These are phyloP conservation scores for Otis tarda DNA, from an alignment of 2,113 vertebrate species.

Conservation along the genomic window DNA sequence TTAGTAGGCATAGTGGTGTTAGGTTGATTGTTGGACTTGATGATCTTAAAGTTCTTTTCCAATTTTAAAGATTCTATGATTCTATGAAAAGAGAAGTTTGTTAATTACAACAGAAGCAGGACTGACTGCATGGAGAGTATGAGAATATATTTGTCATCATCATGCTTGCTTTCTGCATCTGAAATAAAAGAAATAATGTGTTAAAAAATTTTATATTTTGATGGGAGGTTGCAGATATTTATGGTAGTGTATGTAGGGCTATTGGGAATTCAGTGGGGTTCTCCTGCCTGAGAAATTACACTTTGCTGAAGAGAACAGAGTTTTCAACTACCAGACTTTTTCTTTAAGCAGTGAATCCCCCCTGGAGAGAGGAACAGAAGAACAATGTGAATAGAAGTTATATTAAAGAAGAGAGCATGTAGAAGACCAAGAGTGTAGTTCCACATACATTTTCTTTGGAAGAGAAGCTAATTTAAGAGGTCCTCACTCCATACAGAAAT, in stretches of 20 bases:
- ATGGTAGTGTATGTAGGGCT: neutral
- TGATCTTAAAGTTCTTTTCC: no score
- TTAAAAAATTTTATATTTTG: neutral
- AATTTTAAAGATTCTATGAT: no score
- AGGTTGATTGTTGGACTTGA: no score
- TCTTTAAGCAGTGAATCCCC: neutral
- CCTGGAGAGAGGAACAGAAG: neutral
- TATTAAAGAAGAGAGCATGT: neutral
- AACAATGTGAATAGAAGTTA: neutral
- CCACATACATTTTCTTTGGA: neutral
- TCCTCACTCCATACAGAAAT: neutral
- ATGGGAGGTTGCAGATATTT: neutral
- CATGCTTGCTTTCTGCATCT: neutral
- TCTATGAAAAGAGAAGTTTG: neutral
- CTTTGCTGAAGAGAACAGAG: neutral
- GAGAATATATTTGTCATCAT: neutral
- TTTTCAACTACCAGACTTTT: neutral
- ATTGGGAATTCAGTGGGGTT: neutral
- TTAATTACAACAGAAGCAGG: neutral
- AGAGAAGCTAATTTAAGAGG: slow-evolving; percentile 7
- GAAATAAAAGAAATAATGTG: neutral
- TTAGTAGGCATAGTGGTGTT: no score
- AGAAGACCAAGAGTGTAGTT: neutral
- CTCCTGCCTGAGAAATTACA: neutral
- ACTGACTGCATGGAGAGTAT: neutral